Percentiles rank a stretch among this genome's conserved stretches.
Conservation (phyloP, 2,113 vertebrate genomes). For the Psittacula cyanocephala region DNA sequence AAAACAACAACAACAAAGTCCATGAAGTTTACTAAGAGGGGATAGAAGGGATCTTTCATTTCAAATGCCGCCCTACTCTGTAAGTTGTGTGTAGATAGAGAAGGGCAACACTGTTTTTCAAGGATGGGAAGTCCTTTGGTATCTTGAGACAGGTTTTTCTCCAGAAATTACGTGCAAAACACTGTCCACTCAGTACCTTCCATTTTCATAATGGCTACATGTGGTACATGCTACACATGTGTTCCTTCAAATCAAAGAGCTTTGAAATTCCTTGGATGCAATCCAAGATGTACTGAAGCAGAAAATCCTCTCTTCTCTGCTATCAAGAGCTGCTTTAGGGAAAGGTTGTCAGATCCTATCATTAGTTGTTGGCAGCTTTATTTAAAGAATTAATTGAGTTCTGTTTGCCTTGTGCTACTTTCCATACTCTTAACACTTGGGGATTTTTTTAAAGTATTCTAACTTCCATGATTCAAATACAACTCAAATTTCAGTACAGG, state of each 20-base stretch:
- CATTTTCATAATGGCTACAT: not conserved
- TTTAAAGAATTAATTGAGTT: not conserved
- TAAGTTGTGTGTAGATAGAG: not conserved
- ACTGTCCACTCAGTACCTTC: not conserved
- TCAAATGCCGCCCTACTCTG: not conserved
- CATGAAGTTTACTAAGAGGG: not conserved
- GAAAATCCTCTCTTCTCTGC: slow-evolving; percentile 24
- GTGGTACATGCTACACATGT: not conserved
- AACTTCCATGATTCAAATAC: not conserved
- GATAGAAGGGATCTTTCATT: not conserved
- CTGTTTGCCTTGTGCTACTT: not conserved
- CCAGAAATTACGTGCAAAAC: not conserved
- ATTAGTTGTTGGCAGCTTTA: not conserved
- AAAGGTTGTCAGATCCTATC: slow-evolving; percentile 9
- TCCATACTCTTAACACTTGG: not conserved
- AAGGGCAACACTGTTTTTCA: not conserved
- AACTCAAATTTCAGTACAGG: not conserved
- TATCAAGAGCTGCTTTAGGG: not conserved
- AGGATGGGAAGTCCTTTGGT: not conserved
- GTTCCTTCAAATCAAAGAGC: not conserved
- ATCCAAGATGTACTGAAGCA: not conserved
- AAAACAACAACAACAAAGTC: not conserved
- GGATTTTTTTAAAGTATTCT: not conserved
- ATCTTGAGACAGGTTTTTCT: not conserved
- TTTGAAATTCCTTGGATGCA: slow-evolving; percentile 11